Conservation (phyloP, 2,888 invertebrate species). For the Acronicta alni region DNA sequence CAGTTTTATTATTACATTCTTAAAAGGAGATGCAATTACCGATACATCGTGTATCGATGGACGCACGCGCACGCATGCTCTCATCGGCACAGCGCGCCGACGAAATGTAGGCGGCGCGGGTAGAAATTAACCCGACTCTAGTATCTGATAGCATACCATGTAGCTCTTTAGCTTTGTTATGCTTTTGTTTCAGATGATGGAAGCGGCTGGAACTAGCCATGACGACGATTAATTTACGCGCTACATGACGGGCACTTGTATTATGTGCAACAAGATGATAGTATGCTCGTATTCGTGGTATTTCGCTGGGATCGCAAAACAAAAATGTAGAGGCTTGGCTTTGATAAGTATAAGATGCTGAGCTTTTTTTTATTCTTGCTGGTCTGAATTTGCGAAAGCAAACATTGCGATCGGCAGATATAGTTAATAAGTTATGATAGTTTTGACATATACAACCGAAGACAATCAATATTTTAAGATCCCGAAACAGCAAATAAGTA, state of each 20-base stretch:
- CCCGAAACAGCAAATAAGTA: too few species aligned
- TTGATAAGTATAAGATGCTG: background rate
- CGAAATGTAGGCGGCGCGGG: conserved; percentile 74
- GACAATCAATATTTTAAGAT: too few species aligned
- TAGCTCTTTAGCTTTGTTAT: conserved; percentile 59
- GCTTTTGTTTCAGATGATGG: conserved; percentile 57
- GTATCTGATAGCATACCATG: conserved; percentile 57
- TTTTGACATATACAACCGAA: too few species aligned
- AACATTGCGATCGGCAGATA: too few species aligned
- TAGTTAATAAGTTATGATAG: too few species aligned
- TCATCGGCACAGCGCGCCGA: conserved; percentile 60
- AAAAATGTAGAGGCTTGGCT: background rate
- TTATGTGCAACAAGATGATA: conserved; percentile 35
- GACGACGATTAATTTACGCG: conserved; percentile 69
- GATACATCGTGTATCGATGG: conserved; percentile 69
- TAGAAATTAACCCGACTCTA: conserved; percentile 66
- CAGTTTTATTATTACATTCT: conserved; percentile 57
- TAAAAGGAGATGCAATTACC: conserved; percentile 71
- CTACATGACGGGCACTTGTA: conserved; percentile 45
- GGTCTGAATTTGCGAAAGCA: too few species aligned
- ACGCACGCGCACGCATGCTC: conserved; percentile 58
- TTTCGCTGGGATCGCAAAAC: conserved; percentile 13
- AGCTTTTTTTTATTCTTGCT: background rate
- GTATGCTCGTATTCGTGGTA: conserved; percentile 28
- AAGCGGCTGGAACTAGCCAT: conserved; percentile 62